A percentile compares a stretch with the other conserved stretches of the same genome.
Evolutionary conservation across 2,888 invertebrate species (phyloP).

Genomic region (Rotaria magnacalcarata): DNA sequence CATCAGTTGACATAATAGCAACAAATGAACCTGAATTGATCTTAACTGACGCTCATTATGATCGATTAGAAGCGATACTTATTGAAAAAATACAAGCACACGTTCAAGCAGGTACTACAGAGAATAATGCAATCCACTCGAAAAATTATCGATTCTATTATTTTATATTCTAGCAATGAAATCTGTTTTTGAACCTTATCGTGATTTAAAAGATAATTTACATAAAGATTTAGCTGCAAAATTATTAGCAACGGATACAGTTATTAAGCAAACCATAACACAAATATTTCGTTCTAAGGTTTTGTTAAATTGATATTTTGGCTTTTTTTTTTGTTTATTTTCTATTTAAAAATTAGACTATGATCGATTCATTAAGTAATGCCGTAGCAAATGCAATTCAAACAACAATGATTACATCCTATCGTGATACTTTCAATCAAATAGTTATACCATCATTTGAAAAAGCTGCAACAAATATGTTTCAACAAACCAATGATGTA

Average conservation of each 20-base stretch:
- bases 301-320: constrained; percentile 48
- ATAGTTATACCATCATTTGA: constrained; percentile 76
- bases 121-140: background rate
- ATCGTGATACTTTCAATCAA: constrained; percentile 72
- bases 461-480: constrained; percentile 77
- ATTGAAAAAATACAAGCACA: constrained; percentile 24
- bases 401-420: constrained; percentile 67
- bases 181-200: constrained; percentile 67
- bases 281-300: constrained; percentile 77
- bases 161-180: constrained; percentile 63
- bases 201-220: constrained; percentile 68
- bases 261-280: constrained; percentile 74
- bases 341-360: constrained; percentile 52
- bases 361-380: constrained; percentile 69
- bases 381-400: constrained; percentile 63
- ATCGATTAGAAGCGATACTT: background rate
- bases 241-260: constrained; percentile 69
- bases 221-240: constrained; percentile 71
- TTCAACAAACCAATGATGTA: constrained; percentile 79
- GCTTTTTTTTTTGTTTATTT: background rate
- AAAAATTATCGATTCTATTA: constrained; percentile 21
- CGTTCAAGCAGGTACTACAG: background rate
- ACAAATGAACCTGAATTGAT: background rate
- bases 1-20: background rate
- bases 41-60: constrained; percentile 8